phyloP scores from a whole-genome alignment of 2,797 vertebrate genomes.

The Catharus ustulatus region DNA sequence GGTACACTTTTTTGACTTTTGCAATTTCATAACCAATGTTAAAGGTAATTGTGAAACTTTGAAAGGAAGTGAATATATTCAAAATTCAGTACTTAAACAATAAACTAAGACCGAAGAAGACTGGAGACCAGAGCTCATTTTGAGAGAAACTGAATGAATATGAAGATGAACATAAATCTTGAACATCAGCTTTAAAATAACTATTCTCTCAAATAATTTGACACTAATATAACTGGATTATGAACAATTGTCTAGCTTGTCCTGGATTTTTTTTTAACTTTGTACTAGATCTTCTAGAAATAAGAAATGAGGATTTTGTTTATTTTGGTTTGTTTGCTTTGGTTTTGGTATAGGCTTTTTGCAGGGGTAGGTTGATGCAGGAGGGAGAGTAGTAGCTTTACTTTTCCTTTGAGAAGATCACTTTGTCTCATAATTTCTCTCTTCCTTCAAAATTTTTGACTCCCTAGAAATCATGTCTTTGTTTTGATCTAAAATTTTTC shows the following conservation, averaged over 20 bases:
- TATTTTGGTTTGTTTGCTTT: neutral
- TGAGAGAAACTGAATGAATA: neutral
- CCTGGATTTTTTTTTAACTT: neutral
- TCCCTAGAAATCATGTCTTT: neutral
- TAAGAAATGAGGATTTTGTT: neutral
- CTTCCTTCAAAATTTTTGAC: neutral
- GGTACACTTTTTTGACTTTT: neutral
- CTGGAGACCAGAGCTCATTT: neutral
- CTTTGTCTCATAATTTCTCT: neutral
- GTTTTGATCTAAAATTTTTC: neutral
- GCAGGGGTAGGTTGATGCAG: neutral
- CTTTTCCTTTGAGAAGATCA: neutral
- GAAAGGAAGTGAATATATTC: neutral
- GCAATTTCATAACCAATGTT: neutral
- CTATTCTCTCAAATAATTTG: neutral
- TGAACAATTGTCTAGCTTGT: neutral
- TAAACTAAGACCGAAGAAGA: neutral
- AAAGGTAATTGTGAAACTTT: neutral
- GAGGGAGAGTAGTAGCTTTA: neutral
- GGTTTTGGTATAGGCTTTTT: neutral
- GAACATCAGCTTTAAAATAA: neutral
- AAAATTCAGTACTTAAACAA: neutral
- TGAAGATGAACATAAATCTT: neutral
- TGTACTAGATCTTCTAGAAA: neutral
- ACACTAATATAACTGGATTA: neutral